Percentiles rank a stretch among this genome's conserved stretches.
Evolutionary conservation across 2,888 invertebrate genomes (phyloP).

Genomic region (Fragum fragum): DNA sequence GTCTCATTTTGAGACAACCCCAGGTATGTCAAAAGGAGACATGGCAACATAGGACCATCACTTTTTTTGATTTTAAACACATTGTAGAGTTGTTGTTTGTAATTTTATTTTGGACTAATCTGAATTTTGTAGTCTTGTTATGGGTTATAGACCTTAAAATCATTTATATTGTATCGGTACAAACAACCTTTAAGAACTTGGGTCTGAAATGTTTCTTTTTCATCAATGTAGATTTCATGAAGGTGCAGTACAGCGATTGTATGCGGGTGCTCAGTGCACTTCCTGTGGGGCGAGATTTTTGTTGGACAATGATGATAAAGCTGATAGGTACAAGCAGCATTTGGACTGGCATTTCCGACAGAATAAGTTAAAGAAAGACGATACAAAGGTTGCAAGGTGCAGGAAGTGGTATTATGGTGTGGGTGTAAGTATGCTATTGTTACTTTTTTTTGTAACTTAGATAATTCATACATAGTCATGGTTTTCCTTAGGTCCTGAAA

Average conservation of each 20-base stretch:
- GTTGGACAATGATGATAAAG: constrained; percentile 91
- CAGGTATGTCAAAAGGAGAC: too few species aligned
- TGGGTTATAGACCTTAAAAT: too few species aligned
- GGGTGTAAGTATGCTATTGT: constrained; percentile 86
- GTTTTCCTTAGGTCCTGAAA: too few species aligned
- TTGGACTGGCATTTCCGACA: constrained; percentile 99
- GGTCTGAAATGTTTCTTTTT: not conserved
- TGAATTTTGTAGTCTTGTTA: too few species aligned
- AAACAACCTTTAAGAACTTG: too few species aligned
- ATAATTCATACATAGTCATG: too few species aligned
- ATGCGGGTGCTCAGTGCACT: constrained; percentile 97
- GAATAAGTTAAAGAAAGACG: constrained; percentile 95
- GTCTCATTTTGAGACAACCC: too few species aligned
- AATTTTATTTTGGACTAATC: too few species aligned
- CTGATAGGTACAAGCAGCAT: constrained; percentile 95
- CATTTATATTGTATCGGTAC: not conserved
- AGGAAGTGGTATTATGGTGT: constrained; percentile 95
- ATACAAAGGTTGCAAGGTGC: constrained; percentile 92
- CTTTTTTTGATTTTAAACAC: too few species aligned
- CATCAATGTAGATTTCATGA: constrained; percentile 90
- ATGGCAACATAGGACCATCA: too few species aligned
- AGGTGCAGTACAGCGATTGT: constrained; percentile 90
- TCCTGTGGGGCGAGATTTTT: constrained; percentile 98
- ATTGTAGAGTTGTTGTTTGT: too few species aligned
- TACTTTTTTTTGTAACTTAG: too few species aligned